A percentile compares a stretch with the other conserved stretches of the same genome.
Conservation (phyloP, 2,113 vertebrate genomes). For the Erythrocercus mccallii region DNA sequence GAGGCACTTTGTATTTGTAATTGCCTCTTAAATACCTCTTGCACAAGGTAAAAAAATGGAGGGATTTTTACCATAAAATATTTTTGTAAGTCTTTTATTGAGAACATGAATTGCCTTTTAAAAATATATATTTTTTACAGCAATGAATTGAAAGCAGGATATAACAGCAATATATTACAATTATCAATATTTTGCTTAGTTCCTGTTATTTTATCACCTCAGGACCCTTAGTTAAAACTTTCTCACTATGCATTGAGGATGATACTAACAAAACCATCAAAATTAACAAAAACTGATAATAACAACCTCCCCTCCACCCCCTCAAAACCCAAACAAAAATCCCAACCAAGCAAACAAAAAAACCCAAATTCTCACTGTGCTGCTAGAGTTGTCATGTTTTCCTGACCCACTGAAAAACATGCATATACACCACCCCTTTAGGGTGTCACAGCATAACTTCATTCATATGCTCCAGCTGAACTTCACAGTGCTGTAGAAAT, state of each 20-base stretch:
- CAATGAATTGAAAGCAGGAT: background rate
- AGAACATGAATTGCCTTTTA: background rate
- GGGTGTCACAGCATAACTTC: background rate
- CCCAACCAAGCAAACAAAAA: background rate
- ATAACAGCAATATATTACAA: background rate
- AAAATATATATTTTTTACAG: background rate
- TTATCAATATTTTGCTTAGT: background rate
- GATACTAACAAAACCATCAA: background rate
- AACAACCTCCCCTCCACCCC: accelerated
- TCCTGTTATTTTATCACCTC: background rate
- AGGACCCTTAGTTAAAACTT: background rate
- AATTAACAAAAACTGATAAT: background rate
- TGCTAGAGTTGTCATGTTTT: background rate
- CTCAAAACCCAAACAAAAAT: background rate
- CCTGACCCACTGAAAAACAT: background rate
- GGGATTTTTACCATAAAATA: background rate
- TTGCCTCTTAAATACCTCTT: background rate
- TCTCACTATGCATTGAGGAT: background rate
- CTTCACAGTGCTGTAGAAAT: background rate
- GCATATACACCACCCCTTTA: background rate
- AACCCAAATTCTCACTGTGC: background rate
- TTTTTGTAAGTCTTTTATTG: background rate
- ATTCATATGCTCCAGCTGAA: background rate
- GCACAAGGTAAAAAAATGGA: background rate
- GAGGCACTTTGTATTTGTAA: background rate